These are phyloP conservation scores for Drosophila ananassae DNA, from an alignment of 1,140 invertebrate genomes.

Conservation along the genomic window DNA sequence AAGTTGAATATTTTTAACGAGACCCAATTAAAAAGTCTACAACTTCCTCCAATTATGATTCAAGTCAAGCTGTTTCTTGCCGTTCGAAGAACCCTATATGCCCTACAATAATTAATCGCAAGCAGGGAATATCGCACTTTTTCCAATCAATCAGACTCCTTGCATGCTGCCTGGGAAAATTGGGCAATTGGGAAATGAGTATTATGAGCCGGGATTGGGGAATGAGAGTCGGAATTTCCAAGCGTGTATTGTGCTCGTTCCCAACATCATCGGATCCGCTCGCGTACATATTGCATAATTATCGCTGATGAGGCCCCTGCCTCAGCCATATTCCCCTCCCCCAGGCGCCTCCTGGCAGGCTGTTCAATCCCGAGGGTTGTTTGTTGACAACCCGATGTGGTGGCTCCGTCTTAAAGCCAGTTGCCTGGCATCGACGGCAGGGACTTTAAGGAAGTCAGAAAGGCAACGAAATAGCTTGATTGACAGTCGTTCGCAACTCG, in stretches of 20 bases:
- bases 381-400: constrained; percentile 70
- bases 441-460: constrained; percentile 69
- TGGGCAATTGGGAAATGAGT: constrained; percentile 73
- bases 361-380: constrained; percentile 52
- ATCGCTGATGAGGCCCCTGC: constrained; percentile 53
- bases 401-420: constrained; percentile 69
- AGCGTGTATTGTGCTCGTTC: constrained; percentile 26
- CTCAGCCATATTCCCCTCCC: constrained; percentile 2
- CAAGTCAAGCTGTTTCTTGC: background rate
- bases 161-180: constrained; percentile 64
- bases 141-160: constrained; percentile 72
- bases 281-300: constrained; percentile 73
- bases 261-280: constrained; percentile 32
- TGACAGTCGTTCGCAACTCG: constrained; percentile 65
- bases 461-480: constrained; percentile 75
- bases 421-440: constrained; percentile 17
- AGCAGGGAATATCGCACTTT: constrained; percentile 17
- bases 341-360: constrained; percentile 4
- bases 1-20: background rate
- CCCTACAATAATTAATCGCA: background rate
- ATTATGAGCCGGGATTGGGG: constrained; percentile 20
- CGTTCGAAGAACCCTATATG: background rate
- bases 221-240: constrained; percentile 36
- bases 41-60: background rate
- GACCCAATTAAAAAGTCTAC: background rate